A percentile compares a stretch with the other conserved stretches of the same genome.
Evolutionary conservation across 2,888 invertebrate genomes (phyloP).

Genomic region (Agonopterix arenella): DNA sequence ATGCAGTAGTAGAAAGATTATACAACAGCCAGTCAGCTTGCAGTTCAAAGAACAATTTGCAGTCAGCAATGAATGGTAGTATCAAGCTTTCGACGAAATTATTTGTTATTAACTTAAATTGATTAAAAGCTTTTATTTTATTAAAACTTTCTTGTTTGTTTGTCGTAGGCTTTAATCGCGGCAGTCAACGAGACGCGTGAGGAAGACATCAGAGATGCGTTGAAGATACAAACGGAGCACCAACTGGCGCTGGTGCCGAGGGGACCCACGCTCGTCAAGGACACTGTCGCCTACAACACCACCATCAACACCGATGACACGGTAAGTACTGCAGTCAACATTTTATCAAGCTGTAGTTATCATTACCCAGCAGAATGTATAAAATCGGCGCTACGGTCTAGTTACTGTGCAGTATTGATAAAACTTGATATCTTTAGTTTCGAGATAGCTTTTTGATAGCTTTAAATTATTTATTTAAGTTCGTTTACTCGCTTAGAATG

Average conservation of each 20-base stretch:
- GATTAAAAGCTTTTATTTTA: neutral
- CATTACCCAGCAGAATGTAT: neutral
- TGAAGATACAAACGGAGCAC: slow-evolving; percentile 78
- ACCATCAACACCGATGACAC: slow-evolving; percentile 92
- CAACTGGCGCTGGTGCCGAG: slow-evolving; percentile 79
- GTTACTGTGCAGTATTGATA: too few species aligned
- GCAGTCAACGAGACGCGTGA: slow-evolving; percentile 78
- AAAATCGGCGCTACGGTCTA: neutral
- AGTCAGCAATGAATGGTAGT: too few species aligned
- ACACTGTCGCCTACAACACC: slow-evolving; percentile 85
- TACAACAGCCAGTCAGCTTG: too few species aligned
- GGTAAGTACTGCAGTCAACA: slow-evolving; percentile 32
- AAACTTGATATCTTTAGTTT: too few species aligned
- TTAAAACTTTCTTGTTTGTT: slow-evolving; percentile 11
- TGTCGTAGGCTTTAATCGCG: slow-evolving; percentile 83
- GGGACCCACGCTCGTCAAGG: slow-evolving; percentile 85
- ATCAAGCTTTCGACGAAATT: too few species aligned
- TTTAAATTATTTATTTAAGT: too few species aligned
- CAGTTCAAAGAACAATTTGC: too few species aligned
- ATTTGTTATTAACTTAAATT: too few species aligned
- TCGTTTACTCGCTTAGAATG: too few species aligned
- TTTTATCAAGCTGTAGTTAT: neutral
- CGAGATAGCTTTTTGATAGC: too few species aligned
- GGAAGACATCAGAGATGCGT: slow-evolving; percentile 83
- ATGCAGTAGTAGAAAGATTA: too few species aligned